These are phyloP conservation scores for Pycnonotus jocosus DNA, from an alignment of 2,113 vertebrate genomes.

Conservation along the genomic window DNA sequence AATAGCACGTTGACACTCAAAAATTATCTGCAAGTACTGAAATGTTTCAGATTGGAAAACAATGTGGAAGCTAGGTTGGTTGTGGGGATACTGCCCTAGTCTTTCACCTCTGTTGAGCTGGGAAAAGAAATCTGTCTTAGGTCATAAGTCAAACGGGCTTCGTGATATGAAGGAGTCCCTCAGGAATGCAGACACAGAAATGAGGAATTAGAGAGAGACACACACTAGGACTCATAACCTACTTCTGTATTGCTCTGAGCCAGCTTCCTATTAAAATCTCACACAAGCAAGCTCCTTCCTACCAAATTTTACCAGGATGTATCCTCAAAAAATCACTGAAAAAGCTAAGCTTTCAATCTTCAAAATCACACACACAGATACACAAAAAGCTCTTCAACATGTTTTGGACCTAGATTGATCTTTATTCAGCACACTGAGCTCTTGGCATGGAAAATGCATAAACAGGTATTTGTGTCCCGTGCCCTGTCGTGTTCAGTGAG, in stretches of 20 bases:
- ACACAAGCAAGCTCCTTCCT: neutral
- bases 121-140: neutral
- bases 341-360: neutral
- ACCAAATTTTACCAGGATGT: neutral
- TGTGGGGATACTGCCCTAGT: neutral
- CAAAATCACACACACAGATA: neutral
- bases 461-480: neutral
- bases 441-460: neutral
- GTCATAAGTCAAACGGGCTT: conserved; percentile 22
- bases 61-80: neutral
- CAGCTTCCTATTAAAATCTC: neutral
- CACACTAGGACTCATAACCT: neutral
- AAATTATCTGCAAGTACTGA: neutral
- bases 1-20: neutral
- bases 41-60: neutral
- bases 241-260: neutral
- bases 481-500: accelerated
- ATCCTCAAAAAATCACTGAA: neutral
- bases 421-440: neutral
- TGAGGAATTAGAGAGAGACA: neutral
- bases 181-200: neutral
- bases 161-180: neutral
- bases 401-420: neutral
- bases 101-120: conserved; percentile 12
- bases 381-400: neutral